Evolutionary conservation across 2,113 vertebrate species (phyloP).

Genomic region (Ibidorhyncha struthersii): DNA sequence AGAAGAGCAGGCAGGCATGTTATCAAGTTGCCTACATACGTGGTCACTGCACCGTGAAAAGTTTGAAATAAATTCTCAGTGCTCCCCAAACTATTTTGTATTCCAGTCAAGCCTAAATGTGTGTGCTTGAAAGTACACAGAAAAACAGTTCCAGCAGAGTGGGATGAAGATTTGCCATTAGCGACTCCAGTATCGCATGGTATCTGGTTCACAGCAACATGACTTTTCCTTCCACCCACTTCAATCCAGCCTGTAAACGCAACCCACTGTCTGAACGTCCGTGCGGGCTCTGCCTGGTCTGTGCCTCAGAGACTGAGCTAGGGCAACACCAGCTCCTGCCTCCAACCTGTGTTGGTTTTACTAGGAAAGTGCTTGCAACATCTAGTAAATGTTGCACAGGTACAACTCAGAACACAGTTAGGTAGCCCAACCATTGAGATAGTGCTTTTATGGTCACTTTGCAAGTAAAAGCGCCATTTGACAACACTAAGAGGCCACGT

Average conservation of each 20-base stretch:
- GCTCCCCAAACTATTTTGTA: not conserved
- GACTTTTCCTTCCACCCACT: not conserved
- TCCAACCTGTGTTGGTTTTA: not conserved
- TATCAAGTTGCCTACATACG: not conserved
- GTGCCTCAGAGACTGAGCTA: not conserved
- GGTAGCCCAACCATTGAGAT: not conserved
- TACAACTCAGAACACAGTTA: not conserved
- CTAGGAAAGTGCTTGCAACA: not conserved
- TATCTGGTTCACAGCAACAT: not conserved
- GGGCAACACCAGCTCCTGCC: not conserved
- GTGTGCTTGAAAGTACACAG: not conserved
- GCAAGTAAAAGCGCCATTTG: not conserved
- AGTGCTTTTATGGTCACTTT: not conserved
- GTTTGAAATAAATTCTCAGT: not conserved
- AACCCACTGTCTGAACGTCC: fast-evolving
- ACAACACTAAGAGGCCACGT: not conserved
- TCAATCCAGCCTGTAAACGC: not conserved
- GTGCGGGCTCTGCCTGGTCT: not conserved
- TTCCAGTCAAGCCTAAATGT: not conserved
- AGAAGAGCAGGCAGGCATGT: not conserved
- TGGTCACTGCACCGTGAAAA: not conserved
- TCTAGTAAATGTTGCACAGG: not conserved
- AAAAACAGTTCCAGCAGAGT: not conserved
- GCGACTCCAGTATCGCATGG: not conserved
- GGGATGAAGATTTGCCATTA: not conserved